Evolutionary conservation across 2,888 invertebrate species (phyloP), one percentile per base, ranked within the genome.

Genomic region (Pteria penguin): DNA sequence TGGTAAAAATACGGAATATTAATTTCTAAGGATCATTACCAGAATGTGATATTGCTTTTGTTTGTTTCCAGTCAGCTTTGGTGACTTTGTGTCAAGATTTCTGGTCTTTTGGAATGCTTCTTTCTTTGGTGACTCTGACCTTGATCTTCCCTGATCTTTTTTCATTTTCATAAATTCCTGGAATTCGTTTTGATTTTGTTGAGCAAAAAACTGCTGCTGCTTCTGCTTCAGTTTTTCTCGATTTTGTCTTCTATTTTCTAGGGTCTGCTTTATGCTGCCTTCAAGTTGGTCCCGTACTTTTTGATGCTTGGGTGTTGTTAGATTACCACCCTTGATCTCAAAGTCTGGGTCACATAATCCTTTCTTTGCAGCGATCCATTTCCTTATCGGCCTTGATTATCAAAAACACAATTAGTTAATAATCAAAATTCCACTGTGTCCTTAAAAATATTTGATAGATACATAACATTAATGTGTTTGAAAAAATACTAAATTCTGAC

Each of bases 121-220:
- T 68, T 81, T 81, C 14, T 73, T 62, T 1, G 81, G 79, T 26
- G 81, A 81, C n/a, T 71, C 75, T 32, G 78, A 72, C 52, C 78
- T 8, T 45, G 73, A 58, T n/a, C 76, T 81, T 5, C 77, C 32
- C 8, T 78, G 79, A 11, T 76, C 61, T 27, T 82, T 84, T 69
- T 83, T 84, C 29, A 82, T 65, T 63, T 82, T 82, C 45, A 84
- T 52, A 24, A 80, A 84, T n/a, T 88, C 87, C 32, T 85, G 83
- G 67, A 79, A 86, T 45, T 86, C 88, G 55, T 79, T 82, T 74
- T 84, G 85, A 33, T 85, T 82, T 70, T 85, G 83, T 55, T 85
- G 84, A n/a, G 84, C 75, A 74, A 86, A 87, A 57, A 81, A 76
- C 75, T 85, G 86, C 52, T 87, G 84, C 54, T 86, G 85, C 74